Base-by-base conservation (phyloP, 2,888 invertebrate genomes). In the Hirudinaria manillensis region DNA sequence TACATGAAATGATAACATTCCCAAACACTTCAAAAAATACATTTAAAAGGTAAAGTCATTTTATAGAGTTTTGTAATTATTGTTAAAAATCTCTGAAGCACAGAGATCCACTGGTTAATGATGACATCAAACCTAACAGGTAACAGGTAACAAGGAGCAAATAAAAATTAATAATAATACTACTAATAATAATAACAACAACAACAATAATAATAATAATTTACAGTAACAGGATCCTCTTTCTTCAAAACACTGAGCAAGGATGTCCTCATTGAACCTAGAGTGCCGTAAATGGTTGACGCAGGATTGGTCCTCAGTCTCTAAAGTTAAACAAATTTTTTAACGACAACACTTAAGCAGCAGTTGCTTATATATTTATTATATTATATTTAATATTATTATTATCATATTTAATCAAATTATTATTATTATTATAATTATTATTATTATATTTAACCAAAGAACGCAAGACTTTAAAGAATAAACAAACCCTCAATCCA, bases 221-320 rank as follows among this genome's bases (percentile, higher is more conserved):
- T 32, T 68, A 68, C 68, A 68, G n/a, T 68, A 68, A 68, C 34
- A 68, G 36, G 34, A 29, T 68, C 34, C 19, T 68, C 68, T 38
- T 73, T 53, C 56, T 73, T 73, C 36, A 73, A 65, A n/a, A 65
- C 27, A 24, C 36, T 61, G 27, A 55, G 27, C n/a, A 73, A 38
- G 4, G 61, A 56, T 6, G 73, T 10, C 7, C 36, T 73, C 65
- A 73, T 51, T 6, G 36, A 24, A 24, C 71, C 27, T 1, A 32
- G 32, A 29, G 55, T 32, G 1, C 73, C 65, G 24, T 73, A 73
- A n/a, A 73, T 27, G 6, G 32, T 34, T 16, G 55, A 65, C 21
- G 73, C 73, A 0, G 73, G 73, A 38, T 73, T 73, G 27, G 56
- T 6, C 38, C n/a, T 73, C 65, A 73, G n/a, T 56, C 65, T 61